phyloP scores from a whole-genome alignment of 2,113 vertebrate species.

The Pteropus alecto region DNA sequence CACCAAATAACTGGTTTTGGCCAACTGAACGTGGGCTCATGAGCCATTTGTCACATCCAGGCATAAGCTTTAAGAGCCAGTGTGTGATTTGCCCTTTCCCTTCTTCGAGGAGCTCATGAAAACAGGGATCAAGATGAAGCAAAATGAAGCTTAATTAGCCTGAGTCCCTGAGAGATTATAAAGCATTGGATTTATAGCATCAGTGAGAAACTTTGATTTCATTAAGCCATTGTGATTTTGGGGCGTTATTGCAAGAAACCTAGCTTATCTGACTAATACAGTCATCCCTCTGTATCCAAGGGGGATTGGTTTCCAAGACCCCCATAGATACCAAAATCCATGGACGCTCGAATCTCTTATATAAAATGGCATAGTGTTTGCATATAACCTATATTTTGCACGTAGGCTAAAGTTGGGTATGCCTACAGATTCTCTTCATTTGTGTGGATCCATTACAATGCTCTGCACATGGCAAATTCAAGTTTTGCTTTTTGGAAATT shows the following conservation, averaged over 20 bases:
- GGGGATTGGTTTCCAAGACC: neutral
- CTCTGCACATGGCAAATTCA: neutral
- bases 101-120: neutral
- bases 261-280: neutral
- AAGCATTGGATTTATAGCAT: neutral
- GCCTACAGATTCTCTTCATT: neutral
- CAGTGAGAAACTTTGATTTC: neutral
- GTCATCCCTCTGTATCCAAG: neutral
- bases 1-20: neutral
- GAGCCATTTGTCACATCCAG: neutral
- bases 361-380: neutral
- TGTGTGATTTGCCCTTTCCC: neutral
- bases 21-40: neutral
- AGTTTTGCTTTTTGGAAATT: neutral
- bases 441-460: no score
- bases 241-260: neutral
- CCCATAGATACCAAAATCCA: neutral
- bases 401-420: neutral
- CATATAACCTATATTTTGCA: neutral
- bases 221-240: neutral
- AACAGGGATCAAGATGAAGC: neutral
- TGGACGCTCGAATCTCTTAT: neutral
- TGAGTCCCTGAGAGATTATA: neutral
- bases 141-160: neutral
- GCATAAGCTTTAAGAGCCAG: neutral